Conservation (phyloP, 1,140 invertebrate species). For the Metopolophium dirhodum region DNA sequence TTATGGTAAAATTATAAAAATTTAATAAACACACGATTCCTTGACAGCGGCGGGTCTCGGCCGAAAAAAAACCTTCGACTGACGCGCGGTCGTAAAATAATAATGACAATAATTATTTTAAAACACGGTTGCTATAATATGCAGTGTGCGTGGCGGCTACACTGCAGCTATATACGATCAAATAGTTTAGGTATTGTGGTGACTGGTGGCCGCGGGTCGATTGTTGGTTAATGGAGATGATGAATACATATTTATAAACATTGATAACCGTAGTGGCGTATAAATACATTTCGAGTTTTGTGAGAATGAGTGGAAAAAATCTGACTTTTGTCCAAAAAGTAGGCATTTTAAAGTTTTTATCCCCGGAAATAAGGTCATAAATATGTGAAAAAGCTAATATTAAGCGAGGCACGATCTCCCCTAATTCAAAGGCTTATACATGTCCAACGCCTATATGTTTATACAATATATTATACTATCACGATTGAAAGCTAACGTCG, state of each 20-base stretch:
- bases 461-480: too few relatives aligned
- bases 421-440: too few relatives aligned
- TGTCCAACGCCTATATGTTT: too few relatives aligned
- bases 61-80: conserved; percentile 18
- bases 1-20: neutral
- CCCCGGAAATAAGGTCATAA: too few relatives aligned
- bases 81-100: neutral
- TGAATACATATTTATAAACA: neutral
- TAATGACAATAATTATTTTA: neutral
- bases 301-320: neutral
- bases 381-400: too few relatives aligned
- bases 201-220: neutral
- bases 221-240: neutral
- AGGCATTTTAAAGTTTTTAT: too few relatives aligned
- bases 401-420: too few relatives aligned
- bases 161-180: neutral
- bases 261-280: neutral
- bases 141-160: too few relatives aligned
- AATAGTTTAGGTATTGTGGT: neutral
- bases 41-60: neutral
- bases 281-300: too few relatives aligned
- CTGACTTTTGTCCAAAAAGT: neutral
- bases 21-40: neutral
- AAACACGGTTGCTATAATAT: neutral
- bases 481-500: too few relatives aligned